phyloP scores from a whole-genome alignment of 35 echinoderm and acorn worm species.

The Hemicentrotus pulcherrimus region DNA sequence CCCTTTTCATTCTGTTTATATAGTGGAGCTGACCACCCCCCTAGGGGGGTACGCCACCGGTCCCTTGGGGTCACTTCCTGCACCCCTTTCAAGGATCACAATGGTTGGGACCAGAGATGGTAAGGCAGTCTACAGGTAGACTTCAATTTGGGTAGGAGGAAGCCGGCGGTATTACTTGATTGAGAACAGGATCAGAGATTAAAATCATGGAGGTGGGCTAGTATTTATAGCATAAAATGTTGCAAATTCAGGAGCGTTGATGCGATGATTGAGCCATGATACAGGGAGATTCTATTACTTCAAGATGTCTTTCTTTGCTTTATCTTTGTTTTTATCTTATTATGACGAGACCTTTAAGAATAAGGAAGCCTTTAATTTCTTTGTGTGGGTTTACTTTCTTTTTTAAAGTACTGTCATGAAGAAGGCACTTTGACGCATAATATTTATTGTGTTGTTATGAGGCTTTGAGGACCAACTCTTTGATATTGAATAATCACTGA shows the following conservation, averaged over 20 bases:
- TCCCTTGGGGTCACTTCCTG: conserved; percentile 8
- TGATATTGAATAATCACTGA: too few relatives aligned
- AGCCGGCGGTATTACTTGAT: background rate
- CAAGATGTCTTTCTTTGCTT: background rate
- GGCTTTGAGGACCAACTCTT: too few relatives aligned
- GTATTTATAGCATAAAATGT: conserved; percentile 35
- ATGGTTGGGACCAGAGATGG: background rate
- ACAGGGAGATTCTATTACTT: background rate
- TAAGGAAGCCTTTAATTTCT: background rate
- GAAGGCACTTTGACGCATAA: too few relatives aligned
- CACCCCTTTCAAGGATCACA: conserved; percentile 19
- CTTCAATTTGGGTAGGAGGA: conserved; percentile 38
- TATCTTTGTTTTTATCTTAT: background rate
- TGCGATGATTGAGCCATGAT: conserved; percentile 9
- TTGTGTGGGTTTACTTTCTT: background rate
- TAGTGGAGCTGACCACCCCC: conserved; percentile 21
- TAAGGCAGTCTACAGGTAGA: background rate
- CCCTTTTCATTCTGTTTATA: background rate
- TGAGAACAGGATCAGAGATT: conserved; percentile 27
- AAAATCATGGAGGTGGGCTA: conserved; percentile 18
- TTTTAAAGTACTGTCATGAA: background rate
- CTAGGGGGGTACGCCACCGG: background rate
- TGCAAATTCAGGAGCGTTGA: background rate
- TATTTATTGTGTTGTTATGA: too few relatives aligned
- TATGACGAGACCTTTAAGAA: background rate